Evolutionary conservation across 2,888 invertebrate species (phyloP).

Genomic region (Margaritifera margaritifera): DNA sequence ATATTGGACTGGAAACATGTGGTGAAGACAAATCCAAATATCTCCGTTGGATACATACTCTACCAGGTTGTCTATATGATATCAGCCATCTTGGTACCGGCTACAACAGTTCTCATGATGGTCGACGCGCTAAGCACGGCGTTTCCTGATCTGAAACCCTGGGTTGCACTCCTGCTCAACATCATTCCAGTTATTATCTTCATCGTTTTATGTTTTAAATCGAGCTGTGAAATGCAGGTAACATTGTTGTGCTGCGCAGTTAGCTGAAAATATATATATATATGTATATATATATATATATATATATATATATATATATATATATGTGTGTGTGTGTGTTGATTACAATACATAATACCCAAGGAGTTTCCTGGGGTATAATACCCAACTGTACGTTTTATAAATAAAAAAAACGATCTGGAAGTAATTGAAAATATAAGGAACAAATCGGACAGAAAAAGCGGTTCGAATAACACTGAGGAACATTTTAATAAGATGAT

Average conservation of each 20-base stretch:
- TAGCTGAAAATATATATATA: too few relatives aligned
- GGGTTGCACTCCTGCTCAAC: slow-evolving; percentile 75
- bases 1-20: slow-evolving; percentile 46
- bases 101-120: slow-evolving; percentile 83
- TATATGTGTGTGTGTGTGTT: too few relatives aligned
- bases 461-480: too few relatives aligned
- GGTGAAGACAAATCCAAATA: slow-evolving; percentile 96
- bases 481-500: too few relatives aligned
- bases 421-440: too few relatives aligned
- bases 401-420: too few relatives aligned
- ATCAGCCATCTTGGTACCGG: slow-evolving; percentile 96
- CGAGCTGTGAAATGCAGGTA: slow-evolving; percentile 78
- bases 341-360: too few relatives aligned
- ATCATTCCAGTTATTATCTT: slow-evolving; percentile 54
- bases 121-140: slow-evolving; percentile 51
- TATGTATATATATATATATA: too few relatives aligned
- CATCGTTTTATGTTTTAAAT: slow-evolving; percentile 49
- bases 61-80: slow-evolving; percentile 53
- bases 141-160: slow-evolving; percentile 74
- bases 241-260: slow-evolving; percentile 24
- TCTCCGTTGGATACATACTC: slow-evolving; percentile 78
- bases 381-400: too few relatives aligned
- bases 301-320: too few relatives aligned
- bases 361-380: too few relatives aligned
- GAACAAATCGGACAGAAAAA: too few relatives aligned